A percentile compares a stretch with the other conserved stretches of the same genome.
Conservation (phyloP, 53 echinoderm and acorn worm species). For the Paelopatides confundens region DNA sequence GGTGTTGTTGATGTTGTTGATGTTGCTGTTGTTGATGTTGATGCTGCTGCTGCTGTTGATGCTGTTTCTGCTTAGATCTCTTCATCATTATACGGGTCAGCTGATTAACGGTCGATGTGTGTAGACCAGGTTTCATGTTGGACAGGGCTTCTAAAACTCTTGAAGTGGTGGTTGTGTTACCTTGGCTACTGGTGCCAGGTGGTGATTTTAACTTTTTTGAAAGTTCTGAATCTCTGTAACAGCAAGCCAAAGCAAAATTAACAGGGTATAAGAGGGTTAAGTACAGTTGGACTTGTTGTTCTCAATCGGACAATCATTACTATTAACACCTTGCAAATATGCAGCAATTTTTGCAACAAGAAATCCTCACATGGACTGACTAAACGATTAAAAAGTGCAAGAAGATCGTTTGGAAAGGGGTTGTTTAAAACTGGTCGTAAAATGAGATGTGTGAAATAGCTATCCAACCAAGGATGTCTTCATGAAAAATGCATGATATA, state of each 20-base stretch:
- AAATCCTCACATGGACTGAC: too few relatives aligned
- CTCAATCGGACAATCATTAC: too few relatives aligned
- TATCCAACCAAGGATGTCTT: too few relatives aligned
- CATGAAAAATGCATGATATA: too few relatives aligned
- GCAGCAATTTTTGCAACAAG: too few relatives aligned
- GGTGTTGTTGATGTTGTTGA: constrained; percentile 53
- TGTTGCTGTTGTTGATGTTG: constrained; percentile 48
- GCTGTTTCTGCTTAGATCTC: constrained; percentile 39
- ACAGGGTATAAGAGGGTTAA: too few relatives aligned
- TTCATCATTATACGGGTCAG: constrained; percentile 23
- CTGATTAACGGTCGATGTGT: constrained; percentile 6
- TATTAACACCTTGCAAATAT: too few relatives aligned
- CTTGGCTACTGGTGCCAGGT: constrained; percentile 22
- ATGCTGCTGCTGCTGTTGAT: constrained; percentile 62
- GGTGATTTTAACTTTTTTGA: constrained; percentile 28
- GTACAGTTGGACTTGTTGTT: too few relatives aligned
- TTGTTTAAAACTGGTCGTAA: too few relatives aligned
- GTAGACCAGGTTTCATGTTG: constrained; percentile 13
- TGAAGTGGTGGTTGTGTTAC: constrained; percentile 8
- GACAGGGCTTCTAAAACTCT: constrained; percentile 28
- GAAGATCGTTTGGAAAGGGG: too few relatives aligned
- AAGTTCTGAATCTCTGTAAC: constrained; percentile 32
- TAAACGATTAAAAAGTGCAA: too few relatives aligned
- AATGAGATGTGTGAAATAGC: too few relatives aligned
- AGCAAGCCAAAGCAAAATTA: background rate